Evolutionary conservation across 2,113 vertebrate species (phyloP), one percentile per base, ranked within the genome.

Genomic region (Plotosus lineatus): DNA sequence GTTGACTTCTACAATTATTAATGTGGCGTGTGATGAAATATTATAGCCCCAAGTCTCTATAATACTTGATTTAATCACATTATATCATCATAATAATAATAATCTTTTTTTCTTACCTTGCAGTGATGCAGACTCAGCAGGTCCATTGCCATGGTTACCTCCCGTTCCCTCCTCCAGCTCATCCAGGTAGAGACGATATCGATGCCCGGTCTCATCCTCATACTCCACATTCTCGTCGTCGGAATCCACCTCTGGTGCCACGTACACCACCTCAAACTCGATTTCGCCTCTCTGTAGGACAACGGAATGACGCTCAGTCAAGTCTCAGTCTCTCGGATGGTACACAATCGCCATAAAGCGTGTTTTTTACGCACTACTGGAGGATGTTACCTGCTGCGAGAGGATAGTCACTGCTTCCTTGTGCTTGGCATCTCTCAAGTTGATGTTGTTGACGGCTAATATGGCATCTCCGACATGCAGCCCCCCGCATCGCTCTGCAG

Each of bases 171-270:
- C 95, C 50, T 97, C 97, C 86, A 98, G 87, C 77, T 99, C 97
- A 76, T 99, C 97, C 81, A 99, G 94, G 87, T 99, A 99, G 7
- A 99, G 91, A 53, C 96, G 95, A 73, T 99, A 99, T 48, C 96
- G 97, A 84, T 99, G 97, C 17, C 98, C 98, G 17, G 93, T 96
- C 86, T 99, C 98, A 0, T 99, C 98, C 86, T 99, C 98, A 28
- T 99, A 99, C 89, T 99, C 98, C 55, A 98, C 98, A 0, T 99
- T 99, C 91, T 99, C 98, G 63, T 99, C 97, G 82, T 99, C 98
- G 0, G 97, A 98, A 91, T 99, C 97, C 77, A 99, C 96, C 87
- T 99, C 98, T 1, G 97, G 98, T 81, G 98, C 97, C 91, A 99
- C 98, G 0, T 99, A 99, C 74, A 99, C 97, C 63, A 99, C 97